These are phyloP conservation scores for Pristionchus maxplancki DNA, from an alignment of 2,888 invertebrate species.

Conservation along the genomic window DNA sequence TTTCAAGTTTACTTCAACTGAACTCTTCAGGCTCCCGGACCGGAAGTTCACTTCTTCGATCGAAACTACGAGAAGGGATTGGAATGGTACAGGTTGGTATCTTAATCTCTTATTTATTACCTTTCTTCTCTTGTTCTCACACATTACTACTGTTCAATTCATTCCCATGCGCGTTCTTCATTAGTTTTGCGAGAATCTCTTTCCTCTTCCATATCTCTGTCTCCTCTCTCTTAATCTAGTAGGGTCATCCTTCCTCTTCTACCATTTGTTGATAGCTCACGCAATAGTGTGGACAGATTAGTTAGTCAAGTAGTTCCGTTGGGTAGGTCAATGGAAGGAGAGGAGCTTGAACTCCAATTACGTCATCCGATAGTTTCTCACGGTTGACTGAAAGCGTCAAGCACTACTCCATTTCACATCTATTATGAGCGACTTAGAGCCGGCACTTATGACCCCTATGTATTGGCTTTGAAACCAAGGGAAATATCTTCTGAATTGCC, in stretches of 20 bases:
- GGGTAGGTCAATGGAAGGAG: background rate
- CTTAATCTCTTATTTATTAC: too few species aligned
- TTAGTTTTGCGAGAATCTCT: background rate
- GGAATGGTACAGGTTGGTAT: slow-evolving; percentile 87
- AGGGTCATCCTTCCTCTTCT: slow-evolving; percentile 12
- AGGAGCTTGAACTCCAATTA: background rate
- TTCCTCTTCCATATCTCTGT: background rate
- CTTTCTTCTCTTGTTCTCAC: background rate
- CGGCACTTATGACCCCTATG: background rate
- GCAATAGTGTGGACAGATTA: slow-evolving; percentile 20
- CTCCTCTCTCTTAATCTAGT: background rate
- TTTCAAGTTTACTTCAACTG: too few species aligned
- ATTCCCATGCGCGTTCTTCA: background rate
- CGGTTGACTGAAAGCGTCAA: slow-evolving; percentile 35
- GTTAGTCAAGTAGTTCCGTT: slow-evolving; percentile 10
- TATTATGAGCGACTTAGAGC: slow-evolving; percentile 37
- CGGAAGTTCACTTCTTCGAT: slow-evolving; percentile 98
- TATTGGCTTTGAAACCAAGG: background rate
- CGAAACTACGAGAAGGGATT: slow-evolving; percentile 92
- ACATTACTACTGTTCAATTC: background rate
- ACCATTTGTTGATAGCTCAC: slow-evolving; percentile 9
- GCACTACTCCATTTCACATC: slow-evolving; percentile 40
- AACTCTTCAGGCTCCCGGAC: slow-evolving; percentile 89
- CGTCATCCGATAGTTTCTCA: slow-evolving; percentile 16
- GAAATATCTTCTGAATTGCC: background rate